Conservation (phyloP, 1,140 invertebrate species). For the Trissolcus basalis region DNA sequence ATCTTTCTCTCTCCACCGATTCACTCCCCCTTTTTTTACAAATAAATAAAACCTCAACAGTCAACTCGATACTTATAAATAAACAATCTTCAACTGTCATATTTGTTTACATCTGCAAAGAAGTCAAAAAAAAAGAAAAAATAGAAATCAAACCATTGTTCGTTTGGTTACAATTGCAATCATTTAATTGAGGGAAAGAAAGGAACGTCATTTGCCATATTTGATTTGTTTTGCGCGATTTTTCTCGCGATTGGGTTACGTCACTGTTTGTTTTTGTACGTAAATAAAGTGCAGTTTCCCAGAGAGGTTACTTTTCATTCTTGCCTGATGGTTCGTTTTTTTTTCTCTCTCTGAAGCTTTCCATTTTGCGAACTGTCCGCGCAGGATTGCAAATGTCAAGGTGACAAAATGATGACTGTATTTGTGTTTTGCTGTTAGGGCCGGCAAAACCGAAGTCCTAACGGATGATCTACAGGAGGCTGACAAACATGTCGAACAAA, state of each 20-base stretch:
- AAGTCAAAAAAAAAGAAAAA: background rate
- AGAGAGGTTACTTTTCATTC: background rate
- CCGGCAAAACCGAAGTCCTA: slow-evolving; percentile 90
- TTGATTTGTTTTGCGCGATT: slow-evolving; percentile 23
- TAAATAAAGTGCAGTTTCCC: slow-evolving; percentile 2
- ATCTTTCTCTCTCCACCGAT: no score
- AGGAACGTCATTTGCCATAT: slow-evolving; percentile 23
- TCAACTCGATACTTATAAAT: no score
- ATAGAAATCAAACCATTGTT: no score
- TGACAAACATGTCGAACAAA: slow-evolving; percentile 90
- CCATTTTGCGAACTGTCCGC: background rate
- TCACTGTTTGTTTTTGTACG: slow-evolving; percentile 48
- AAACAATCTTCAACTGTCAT: background rate
- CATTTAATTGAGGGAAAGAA: background rate
- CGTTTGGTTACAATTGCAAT: no score
- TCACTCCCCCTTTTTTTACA: slow-evolving; percentile 1
- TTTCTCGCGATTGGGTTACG: slow-evolving; percentile 26
- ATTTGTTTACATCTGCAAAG: background rate
- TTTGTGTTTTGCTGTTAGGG: slow-evolving; percentile 76
- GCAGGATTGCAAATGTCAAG: slow-evolving; percentile 14
- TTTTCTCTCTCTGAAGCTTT: background rate
- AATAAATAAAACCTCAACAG: no score
- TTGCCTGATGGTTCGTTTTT: background rate
- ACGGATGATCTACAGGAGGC: slow-evolving; percentile 91
- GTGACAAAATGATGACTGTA: slow-evolving; percentile 2